phyloP scores from a whole-genome alignment of 1,140 invertebrate genomes.

The Theocolax elegans region DNA sequence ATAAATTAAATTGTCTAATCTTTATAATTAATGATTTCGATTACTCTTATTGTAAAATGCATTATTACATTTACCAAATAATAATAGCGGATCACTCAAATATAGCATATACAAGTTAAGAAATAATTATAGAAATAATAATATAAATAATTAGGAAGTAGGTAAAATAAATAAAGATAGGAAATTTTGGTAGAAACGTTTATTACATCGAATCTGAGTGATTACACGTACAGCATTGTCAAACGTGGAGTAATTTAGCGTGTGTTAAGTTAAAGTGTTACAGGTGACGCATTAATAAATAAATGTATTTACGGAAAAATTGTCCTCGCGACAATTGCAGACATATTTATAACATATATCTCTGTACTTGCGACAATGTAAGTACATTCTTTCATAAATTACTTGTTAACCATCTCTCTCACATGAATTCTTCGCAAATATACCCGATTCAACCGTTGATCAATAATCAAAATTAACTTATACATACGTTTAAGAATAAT shows the following conservation, averaged over 20 bases:
- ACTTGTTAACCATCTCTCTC: background rate
- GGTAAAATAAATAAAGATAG: background rate
- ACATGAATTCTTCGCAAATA: no score
- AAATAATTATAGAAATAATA: no score
- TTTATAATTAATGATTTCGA: no score
- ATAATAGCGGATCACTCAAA: no score
- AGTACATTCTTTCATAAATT: background rate
- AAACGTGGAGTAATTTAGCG: constrained; percentile 10
- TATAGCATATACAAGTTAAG: no score
- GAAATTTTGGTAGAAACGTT: constrained; percentile 25
- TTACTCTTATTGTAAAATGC: no score
- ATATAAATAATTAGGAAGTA: background rate
- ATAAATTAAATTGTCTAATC: no score
- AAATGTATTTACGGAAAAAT: background rate
- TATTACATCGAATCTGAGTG: constrained; percentile 24
- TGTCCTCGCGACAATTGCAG: background rate
- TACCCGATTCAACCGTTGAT: constrained; percentile 1
- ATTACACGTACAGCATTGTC: constrained; percentile 19
- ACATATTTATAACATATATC: no score
- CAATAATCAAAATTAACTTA: background rate
- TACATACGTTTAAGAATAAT: no score
- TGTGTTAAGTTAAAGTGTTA: background rate
- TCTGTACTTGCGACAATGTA: background rate
- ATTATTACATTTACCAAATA: no score
- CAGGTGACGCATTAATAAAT: constrained; percentile 5